Conservation (phyloP, 2,797 vertebrate species). For the Syndactyla subalaris region DNA sequence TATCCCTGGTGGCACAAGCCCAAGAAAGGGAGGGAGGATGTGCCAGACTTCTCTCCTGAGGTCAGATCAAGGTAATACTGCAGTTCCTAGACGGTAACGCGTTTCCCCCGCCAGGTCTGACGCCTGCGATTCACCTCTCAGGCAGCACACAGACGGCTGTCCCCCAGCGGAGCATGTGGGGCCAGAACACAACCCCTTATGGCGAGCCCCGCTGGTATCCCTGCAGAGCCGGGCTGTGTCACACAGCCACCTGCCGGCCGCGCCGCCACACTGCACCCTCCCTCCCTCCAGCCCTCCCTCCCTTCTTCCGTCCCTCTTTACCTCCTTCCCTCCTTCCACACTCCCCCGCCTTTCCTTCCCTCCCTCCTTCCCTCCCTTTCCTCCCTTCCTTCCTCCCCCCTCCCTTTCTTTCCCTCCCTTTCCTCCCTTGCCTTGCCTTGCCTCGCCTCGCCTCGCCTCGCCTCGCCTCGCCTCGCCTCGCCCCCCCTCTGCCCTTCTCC, state of each 20-base stretch:
- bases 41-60: neutral
- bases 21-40: too few species aligned
- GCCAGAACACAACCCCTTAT: rapidly evolving
- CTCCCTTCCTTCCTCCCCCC: too few species aligned
- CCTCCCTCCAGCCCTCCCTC: too few species aligned
- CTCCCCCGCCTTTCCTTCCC: too few species aligned
- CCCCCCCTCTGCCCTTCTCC: too few species aligned
- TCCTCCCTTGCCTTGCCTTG: too few species aligned
- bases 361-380: rapidly evolving
- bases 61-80: rapidly evolving
- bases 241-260: neutral
- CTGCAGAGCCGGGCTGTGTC: rapidly evolving
- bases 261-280: rapidly evolving
- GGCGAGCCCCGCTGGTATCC: rapidly evolving
- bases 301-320: too few species aligned
- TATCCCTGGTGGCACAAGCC: neutral
- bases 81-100: rapidly evolving
- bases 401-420: rapidly evolving
- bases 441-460: too few species aligned
- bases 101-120: rapidly evolving
- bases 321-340: too few species aligned
- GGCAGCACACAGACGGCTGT: rapidly evolving
- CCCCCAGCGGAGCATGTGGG: rapidly evolving
- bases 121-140: rapidly evolving
- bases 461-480: too few species aligned